Evolutionary conservation across 1,140 invertebrate genomes (phyloP).

Genomic region (Penaeus vannamei): DNA sequence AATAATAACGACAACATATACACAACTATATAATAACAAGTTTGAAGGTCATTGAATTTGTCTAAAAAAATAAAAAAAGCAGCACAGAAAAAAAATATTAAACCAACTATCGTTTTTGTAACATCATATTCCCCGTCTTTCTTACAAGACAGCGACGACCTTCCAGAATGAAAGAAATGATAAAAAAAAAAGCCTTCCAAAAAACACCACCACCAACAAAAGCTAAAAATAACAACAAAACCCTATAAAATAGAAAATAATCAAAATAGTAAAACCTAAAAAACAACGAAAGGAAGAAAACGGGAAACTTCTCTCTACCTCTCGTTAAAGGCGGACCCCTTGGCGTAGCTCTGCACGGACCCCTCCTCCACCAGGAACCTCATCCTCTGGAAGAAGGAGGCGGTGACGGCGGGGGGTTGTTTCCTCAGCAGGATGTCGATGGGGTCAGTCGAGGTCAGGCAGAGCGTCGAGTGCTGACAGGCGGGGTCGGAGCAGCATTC

Average conservation of each 20-base stretch:
- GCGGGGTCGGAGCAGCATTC: slow-evolving; percentile 90
- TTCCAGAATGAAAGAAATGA: too few relatives aligned
- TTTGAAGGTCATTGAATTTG: too few relatives aligned
- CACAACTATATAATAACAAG: too few relatives aligned
- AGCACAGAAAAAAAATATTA: too few relatives aligned
- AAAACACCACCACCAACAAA: too few relatives aligned
- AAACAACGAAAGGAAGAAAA: background rate
- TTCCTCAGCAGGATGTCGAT: slow-evolving; percentile 93
- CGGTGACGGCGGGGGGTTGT: slow-evolving; percentile 94
- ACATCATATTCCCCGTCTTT: too few relatives aligned
- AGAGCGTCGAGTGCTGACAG: slow-evolving; percentile 89
- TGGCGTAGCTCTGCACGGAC: slow-evolving; percentile 96
- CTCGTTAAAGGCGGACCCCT: slow-evolving; percentile 95
- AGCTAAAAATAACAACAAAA: background rate
- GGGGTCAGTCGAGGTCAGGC: slow-evolving; percentile 92
- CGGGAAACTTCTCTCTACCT: slow-evolving; percentile 80
- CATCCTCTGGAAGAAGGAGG: slow-evolving; percentile 98
- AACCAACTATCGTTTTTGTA: too few relatives aligned
- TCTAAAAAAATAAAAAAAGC: too few relatives aligned
- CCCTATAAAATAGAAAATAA: background rate
- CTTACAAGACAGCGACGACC: too few relatives aligned
- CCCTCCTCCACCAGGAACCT: slow-evolving; percentile 98
- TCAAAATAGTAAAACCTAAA: background rate
- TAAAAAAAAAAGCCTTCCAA: too few relatives aligned
- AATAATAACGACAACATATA: too few relatives aligned